Conservation (phyloP, 2,797 vertebrate species). For the Hemibagrus guttatus region DNA sequence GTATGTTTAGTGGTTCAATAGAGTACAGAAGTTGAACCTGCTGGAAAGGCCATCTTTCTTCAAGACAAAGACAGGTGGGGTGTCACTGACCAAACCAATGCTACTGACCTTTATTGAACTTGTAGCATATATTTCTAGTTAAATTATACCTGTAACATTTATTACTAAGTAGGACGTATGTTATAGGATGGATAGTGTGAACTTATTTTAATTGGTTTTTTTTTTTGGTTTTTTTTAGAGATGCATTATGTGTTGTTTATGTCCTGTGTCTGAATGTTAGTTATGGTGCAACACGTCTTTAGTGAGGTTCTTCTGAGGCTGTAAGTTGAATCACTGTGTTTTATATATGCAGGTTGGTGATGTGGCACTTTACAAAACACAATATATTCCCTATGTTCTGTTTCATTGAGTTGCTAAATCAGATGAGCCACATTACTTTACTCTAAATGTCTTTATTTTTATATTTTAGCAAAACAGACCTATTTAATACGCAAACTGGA, state of each 20-base stretch:
- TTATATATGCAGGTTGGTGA: neutral
- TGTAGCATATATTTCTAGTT: neutral
- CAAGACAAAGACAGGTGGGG: slow-evolving; percentile 47
- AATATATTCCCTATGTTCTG: neutral
- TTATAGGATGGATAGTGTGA: neutral
- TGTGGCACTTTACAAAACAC: neutral
- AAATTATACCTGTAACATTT: neutral
- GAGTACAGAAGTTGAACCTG: neutral
- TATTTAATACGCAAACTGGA: neutral
- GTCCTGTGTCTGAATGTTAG: neutral
- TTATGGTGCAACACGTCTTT: neutral
- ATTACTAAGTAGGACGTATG: neutral
- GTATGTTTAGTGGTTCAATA: neutral
- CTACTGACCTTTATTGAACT: neutral
- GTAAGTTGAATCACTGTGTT: neutral
- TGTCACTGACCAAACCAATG: slow-evolving; percentile 23
- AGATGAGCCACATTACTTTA: neutral
- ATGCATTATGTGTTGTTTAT: neutral
- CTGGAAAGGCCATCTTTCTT: slow-evolving; percentile 32
- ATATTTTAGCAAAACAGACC: neutral
- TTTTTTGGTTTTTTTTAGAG: no score
- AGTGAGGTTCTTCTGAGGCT: neutral
- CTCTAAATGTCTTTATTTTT: neutral
- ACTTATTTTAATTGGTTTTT: neutral
- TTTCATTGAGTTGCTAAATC: neutral